phyloP scores from a whole-genome alignment of 37 sponge, comb jelly and placozoan genomes.

The Halichondria panicea region DNA sequence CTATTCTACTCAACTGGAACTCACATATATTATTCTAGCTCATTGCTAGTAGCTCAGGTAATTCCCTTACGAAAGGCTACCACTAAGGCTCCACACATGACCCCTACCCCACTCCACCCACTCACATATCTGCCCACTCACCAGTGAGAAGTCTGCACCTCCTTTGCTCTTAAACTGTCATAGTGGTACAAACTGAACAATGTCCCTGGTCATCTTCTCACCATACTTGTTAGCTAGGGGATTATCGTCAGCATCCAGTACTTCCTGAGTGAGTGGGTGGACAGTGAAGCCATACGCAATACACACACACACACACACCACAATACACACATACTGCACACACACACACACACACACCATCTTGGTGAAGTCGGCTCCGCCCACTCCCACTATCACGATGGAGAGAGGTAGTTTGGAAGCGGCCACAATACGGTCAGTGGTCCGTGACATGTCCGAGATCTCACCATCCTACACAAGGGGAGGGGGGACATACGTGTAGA shows the following conservation, averaged over 20 bases:
- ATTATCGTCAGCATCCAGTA: conserved; percentile 87
- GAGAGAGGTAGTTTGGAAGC: conserved; percentile 88
- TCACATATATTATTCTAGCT: too few relatives aligned
- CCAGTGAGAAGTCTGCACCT: conserved; percentile 70
- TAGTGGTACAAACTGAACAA: conserved; percentile 93
- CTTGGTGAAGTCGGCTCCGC: conserved; percentile 85
- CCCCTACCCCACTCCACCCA: not conserved
- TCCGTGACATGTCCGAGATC: conserved; percentile 82
- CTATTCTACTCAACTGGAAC: too few relatives aligned
- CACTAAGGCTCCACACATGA: not conserved
- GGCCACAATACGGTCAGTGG: conserved; percentile 79
- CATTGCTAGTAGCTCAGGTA: too few relatives aligned
- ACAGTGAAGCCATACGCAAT: not conserved
- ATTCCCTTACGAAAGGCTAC: too few relatives aligned
- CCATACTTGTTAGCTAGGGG: conserved; percentile 68
- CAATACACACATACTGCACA: too few relatives aligned
- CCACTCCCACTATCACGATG: conserved; percentile 91
- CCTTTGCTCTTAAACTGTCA: conserved; percentile 43
- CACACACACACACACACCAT: conserved; percentile 68
- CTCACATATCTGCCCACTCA: conserved; percentile 24
- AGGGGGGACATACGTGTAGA: too few relatives aligned
- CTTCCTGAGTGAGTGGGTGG: conserved; percentile 66
- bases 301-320: conserved; percentile 12
- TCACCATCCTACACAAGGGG: conserved; percentile 80
- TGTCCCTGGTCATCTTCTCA: conserved; percentile 75